phyloP scores from a whole-genome alignment of 2,888 invertebrate genomes.

The Dynastes grantii region DNA sequence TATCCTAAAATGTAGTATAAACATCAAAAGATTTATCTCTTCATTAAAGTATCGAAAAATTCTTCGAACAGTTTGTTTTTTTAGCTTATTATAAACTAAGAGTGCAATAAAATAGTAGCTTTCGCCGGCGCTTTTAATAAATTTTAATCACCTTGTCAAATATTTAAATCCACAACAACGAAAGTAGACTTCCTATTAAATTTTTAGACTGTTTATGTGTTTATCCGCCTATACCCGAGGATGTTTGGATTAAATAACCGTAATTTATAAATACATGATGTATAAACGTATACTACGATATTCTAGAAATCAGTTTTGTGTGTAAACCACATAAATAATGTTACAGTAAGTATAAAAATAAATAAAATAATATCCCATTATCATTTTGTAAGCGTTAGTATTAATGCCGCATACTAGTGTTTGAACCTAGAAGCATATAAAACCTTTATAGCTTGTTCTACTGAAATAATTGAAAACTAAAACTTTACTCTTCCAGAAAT shows the following conservation, averaged over 20 bases:
- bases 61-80: constrained; percentile 6
- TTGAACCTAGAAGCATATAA: no score
- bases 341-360: no score
- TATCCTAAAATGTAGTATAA: neutral
- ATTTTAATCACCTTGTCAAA: constrained; percentile 13
- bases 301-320: neutral
- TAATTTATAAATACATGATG: neutral
- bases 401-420: neutral
- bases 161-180: constrained; percentile 7
- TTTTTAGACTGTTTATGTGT: neutral
- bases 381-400: neutral
- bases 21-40: constrained; percentile 23
- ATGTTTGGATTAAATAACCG: neutral
- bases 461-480: no score
- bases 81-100: constrained; percentile 2
- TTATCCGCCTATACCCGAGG: neutral
- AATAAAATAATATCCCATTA: no score
- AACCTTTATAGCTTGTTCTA: no score
- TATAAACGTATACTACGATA: neutral
- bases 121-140: neutral
- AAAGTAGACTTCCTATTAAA: neutral
- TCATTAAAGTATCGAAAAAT: constrained; percentile 21
- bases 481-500: no score
- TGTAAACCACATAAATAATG: no score
- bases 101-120: constrained; percentile 4